phyloP scores from a whole-genome alignment of 1,140 invertebrate species.

The Yoshiicerus persimilis region DNA sequence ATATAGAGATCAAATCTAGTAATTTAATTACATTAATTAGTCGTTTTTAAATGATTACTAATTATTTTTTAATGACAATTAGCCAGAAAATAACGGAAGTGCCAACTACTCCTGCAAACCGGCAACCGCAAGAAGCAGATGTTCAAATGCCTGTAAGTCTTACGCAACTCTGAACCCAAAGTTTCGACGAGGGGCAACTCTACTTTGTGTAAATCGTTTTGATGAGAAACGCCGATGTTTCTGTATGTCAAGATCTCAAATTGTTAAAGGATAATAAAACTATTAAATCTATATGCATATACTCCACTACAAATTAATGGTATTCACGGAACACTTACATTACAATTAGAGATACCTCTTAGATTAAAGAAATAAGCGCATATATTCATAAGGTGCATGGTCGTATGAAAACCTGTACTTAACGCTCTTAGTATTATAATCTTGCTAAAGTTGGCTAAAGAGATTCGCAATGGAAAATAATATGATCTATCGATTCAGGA shows the following conservation, averaged over 20 bases:
- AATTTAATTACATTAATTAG: not conserved
- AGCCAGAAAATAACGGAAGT: not conserved
- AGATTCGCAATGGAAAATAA: no score
- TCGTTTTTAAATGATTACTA: not conserved
- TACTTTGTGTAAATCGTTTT: not conserved
- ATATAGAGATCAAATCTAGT: not conserved
- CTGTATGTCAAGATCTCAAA: constrained; percentile 20
- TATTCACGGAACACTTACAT: no score
- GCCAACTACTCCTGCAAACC: constrained; percentile 8
- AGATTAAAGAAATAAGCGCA: no score
- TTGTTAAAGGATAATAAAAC: not conserved
- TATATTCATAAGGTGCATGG: no score
- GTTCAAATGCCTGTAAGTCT: constrained; percentile 33
- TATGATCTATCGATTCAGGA: no score
- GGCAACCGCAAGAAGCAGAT: constrained; percentile 10
- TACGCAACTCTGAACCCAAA: constrained; percentile 1
- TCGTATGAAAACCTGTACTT: no score
- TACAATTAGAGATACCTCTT: no score
- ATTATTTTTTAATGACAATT: not conserved
- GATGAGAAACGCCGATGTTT: constrained; percentile 22
- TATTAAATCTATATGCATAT: no score
- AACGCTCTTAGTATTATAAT: no score
- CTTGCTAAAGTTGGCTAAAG: no score
- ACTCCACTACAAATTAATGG: no score
- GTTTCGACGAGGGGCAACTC: not conserved